Evolutionary conservation across 2,888 invertebrate genomes (phyloP), one percentile per base, ranked within the genome.

Genomic region (Eledone cirrhosa): DNA sequence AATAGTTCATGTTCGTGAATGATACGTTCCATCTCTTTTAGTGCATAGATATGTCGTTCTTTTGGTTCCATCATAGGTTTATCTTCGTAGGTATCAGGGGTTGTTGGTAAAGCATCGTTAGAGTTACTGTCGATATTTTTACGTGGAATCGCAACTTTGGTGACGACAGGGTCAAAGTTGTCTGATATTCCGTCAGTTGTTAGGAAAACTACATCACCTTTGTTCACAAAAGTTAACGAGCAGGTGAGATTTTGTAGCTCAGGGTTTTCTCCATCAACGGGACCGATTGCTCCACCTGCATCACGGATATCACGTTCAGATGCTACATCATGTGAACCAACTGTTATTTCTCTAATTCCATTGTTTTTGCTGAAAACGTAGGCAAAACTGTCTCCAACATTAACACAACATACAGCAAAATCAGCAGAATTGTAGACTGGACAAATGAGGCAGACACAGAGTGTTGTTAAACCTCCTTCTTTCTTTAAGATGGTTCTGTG

Each of bases 181-280:
- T 97, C 96, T 11, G 95, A 95, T 48, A 97, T 93, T 13, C 96
- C 96, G 88, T 97, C 96, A n/a, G 95, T 95, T 0, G 96, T 96
- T 24, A 97, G 92, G 90, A 96, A 95, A 41, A 97, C 94, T 81
- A 97, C 94, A 88, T 97, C 96, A 16, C 95, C 95, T 75, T 93
- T 92, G 84, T 95, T 94, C 14, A 95, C 93, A 80, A 94, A 93
- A 0, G 95, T 96, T 93, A 96, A 93, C 0, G 95, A 94, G 83
- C 96, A 93, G 0, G 96, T 97, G 77, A 97, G 92, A 90, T 97
- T 97, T 87, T 95, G 94, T 72, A 97, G 92, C 91, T 97, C 96
- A 0, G 96, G 96, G 78, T 89, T 88, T 87, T 95, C 92, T 33
- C 96, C 96, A 87, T 96, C 95, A 0, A 96, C 96, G 0, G 96